Conservation (phyloP, 1,140 invertebrate species). For the Sesamia nonagrioides region DNA sequence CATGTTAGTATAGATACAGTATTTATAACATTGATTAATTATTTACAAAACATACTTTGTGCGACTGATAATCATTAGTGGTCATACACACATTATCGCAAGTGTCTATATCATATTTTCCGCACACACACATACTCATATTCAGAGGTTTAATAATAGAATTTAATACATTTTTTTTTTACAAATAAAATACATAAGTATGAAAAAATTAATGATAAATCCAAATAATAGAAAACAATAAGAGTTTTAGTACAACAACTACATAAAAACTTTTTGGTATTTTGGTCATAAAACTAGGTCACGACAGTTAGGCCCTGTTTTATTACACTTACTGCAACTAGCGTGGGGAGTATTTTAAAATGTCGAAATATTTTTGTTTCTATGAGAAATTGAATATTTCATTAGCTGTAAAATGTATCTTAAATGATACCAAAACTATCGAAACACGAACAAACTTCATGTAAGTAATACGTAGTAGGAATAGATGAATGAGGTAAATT, state of each 20-base stretch:
- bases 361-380: slow-evolving; percentile 52
- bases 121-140: slow-evolving; percentile 32
- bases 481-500: slow-evolving; percentile 77
- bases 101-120: slow-evolving; percentile 16
- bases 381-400: slow-evolving; percentile 57
- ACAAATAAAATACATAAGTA: slow-evolving; percentile 34
- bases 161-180: slow-evolving; percentile 27
- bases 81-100: slow-evolving; percentile 22
- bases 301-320: slow-evolving; percentile 78
- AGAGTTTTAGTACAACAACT: slow-evolving; percentile 76
- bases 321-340: slow-evolving; percentile 47
- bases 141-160: slow-evolving; percentile 35
- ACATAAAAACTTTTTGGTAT: slow-evolving; percentile 82
- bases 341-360: slow-evolving; percentile 49
- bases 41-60: slow-evolving; percentile 58
- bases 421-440: slow-evolving; percentile 72
- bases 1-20: slow-evolving; percentile 53
- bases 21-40: slow-evolving; percentile 56
- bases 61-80: slow-evolving; percentile 37
- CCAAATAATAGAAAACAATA: slow-evolving; percentile 57
- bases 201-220: slow-evolving; percentile 39
- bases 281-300: slow-evolving; percentile 77
- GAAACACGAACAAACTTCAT: slow-evolving; percentile 63
- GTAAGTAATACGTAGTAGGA: slow-evolving; percentile 74
- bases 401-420: slow-evolving; percentile 61